phyloP scores from a whole-genome alignment of 2,888 invertebrate species.

The Hofmannophila pseudospretella region DNA sequence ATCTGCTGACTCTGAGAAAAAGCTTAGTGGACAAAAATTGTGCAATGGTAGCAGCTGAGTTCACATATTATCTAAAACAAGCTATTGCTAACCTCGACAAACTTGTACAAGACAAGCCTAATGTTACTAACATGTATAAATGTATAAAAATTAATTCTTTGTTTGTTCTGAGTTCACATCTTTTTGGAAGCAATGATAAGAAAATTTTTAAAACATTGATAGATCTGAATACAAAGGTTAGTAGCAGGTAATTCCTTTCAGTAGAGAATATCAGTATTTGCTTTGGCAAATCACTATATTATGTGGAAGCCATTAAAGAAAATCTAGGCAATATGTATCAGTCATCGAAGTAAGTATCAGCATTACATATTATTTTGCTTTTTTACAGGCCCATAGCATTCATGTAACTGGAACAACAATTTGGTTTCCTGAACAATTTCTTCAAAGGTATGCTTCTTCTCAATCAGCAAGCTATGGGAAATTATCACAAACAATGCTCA shows the following conservation, averaged over 20 bases:
- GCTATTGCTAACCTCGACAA: constrained; percentile 80
- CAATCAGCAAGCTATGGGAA: constrained; percentile 72
- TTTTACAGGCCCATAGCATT: constrained; percentile 84
- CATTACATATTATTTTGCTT: background rate
- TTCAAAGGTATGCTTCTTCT: constrained; percentile 80
- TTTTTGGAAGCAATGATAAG: constrained; percentile 88
- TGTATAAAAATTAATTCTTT: constrained; percentile 83
- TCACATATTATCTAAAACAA: constrained; percentile 81
- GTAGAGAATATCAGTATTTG: no score
- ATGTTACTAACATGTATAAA: constrained; percentile 70
- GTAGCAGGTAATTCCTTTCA: no score
- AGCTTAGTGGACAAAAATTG: constrained; percentile 67
- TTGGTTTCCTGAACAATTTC: constrained; percentile 92
- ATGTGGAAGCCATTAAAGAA: no score
- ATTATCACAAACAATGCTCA: constrained; percentile 58
- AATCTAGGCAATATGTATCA: no score
- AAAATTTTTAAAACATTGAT: constrained; percentile 84
- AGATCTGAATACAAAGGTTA: constrained; percentile 87
- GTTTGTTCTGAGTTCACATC: constrained; percentile 81
- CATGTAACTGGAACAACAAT: constrained; percentile 87
- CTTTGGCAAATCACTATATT: no score
- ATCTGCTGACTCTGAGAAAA: constrained; percentile 54
- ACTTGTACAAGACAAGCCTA: constrained; percentile 69
- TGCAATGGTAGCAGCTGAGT: constrained; percentile 75
- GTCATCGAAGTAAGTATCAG: no score